A percentile compares a stretch with the other conserved stretches of the same genome.
Evolutionary conservation across 2,113 vertebrate species (phyloP).

Genomic region (Lamprotornis superbus): DNA sequence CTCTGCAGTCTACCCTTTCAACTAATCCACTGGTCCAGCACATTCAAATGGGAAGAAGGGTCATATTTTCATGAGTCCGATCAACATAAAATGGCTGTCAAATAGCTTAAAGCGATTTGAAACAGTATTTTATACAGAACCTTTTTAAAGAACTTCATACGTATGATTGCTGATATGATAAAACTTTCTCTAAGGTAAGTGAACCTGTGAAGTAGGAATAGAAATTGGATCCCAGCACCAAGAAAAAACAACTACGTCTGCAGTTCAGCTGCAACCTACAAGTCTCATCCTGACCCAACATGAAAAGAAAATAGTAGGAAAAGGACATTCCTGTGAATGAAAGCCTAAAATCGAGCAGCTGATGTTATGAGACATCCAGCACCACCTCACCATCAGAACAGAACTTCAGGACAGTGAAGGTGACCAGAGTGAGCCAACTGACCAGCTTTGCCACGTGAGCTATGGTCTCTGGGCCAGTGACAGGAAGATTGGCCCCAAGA

Average conservation of each 20-base stretch:
- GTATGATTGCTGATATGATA: neutral
- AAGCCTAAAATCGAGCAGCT: neutral
- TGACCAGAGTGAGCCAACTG: neutral
- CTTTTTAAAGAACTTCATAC: neutral
- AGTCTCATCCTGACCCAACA: neutral
- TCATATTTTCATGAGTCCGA: neutral
- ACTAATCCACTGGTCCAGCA: neutral
- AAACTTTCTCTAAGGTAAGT: neutral
- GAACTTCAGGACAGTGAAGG: neutral
- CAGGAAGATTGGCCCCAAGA: neutral
- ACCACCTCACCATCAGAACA: neutral
- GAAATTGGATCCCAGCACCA: neutral
- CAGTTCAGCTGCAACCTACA: neutral
- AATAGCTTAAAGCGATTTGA: neutral
- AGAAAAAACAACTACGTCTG: neutral
- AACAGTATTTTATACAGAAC: neutral
- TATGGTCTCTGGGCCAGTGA: neutral
- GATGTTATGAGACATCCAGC: neutral
- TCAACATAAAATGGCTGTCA: neutral
- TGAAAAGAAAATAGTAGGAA: neutral
- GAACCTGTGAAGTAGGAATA: neutral
- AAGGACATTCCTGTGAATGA: neutral
- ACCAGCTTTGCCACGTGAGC: accelerated
- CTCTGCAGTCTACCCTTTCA: neutral
- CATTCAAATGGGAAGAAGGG: neutral